Evolutionary conservation across 2,113 vertebrate genomes (phyloP), one percentile per base, ranked within the genome.

Genomic region (Puffinus mauretanicus): DNA sequence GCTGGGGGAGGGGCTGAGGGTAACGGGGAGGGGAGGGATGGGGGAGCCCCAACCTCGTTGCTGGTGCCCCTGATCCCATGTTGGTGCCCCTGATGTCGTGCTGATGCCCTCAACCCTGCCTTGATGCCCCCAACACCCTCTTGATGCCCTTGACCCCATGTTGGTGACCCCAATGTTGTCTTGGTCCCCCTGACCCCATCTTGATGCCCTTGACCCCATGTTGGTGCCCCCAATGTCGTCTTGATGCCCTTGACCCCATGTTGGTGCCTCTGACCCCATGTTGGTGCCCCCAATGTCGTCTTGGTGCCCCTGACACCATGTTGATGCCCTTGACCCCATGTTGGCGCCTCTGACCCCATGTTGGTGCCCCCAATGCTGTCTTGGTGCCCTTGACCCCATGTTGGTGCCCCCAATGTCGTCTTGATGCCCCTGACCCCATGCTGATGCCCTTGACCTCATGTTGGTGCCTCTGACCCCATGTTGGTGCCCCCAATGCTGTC

Each of bases 401-500:
- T 2, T 24, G 27, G 0, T 34, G 71, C 21, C 71, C 20, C 42
- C 36, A n/a, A n/a, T n/a, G n/a, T 38, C 36, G 8, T 38, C 7
- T 38, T 38, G 36, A 8, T 38, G 36, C 36, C 36, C 8, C 3
- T 8, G 7, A 55, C 20, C 27, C 26, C 18, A 13, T 9, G 3
- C 6, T 34, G 38, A 2, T 8, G 64, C 19, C 52, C 75, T 27
- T 17, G 13, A 22, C 51, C 51, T 27, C 13, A 12, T 9, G 3
- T 6, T 8, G 20, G 2, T 46, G 34, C 38, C 38, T 44, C 3
- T 7, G 5, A 25, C 36, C 22, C 20, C 13, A 9, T 14, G 4
- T 0, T 2, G 19, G 7, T 19, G 49, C 7, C 40, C 16, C 9
- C n/a, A n/a, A n/a, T n/a, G n/a, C n/a, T n/a, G n/a, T n/a, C n/a